These are phyloP conservation scores for Aurelia sp. DNA, from an alignment of 30 jellyfish, hydroid and myxozoan genomes.

Conservation along the genomic window DNA sequence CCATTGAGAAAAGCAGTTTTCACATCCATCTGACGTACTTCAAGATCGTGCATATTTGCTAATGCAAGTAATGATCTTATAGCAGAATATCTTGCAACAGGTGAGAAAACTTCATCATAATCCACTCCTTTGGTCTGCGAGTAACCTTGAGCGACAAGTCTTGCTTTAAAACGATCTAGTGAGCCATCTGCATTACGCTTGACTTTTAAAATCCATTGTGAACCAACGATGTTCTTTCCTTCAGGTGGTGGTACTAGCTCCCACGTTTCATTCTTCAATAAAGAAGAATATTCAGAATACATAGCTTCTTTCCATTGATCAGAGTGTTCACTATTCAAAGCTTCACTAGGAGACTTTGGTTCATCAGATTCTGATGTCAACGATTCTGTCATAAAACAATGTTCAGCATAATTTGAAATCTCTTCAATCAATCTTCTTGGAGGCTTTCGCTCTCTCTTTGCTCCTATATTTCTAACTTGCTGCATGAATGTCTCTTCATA, in stretches of 20 bases:
- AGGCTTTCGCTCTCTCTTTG: slow-evolving; percentile 43
- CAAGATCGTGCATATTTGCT: slow-evolving; percentile 59
- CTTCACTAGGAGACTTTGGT: too few species aligned
- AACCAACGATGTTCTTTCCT: slow-evolving; percentile 39
- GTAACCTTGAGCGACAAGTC: slow-evolving; percentile 75
- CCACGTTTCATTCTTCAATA: slow-evolving; percentile 65
- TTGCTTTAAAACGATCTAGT: slow-evolving; percentile 40
- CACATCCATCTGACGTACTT: slow-evolving; percentile 83
- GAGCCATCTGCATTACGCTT: slow-evolving; percentile 52
- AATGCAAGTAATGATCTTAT: slow-evolving; percentile 64
- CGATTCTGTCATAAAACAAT: slow-evolving; percentile 5
- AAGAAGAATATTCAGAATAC: slow-evolving; percentile 34
- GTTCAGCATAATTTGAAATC: slow-evolving; percentile 21
- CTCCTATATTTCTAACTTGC: slow-evolving; percentile 48
- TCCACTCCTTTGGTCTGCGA: slow-evolving; percentile 36
- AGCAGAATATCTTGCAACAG: slow-evolving; percentile 67
- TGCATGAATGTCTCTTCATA: slow-evolving; percentile 57
- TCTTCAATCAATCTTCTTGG: slow-evolving; percentile 16
- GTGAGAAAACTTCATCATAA: slow-evolving; percentile 60
- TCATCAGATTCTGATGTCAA: slow-evolving; percentile 25
- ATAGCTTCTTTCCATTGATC: too few species aligned
- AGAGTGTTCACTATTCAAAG: too few species aligned
- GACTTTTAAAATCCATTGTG: slow-evolving; percentile 58
- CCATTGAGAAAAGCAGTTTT: slow-evolving; percentile 81
- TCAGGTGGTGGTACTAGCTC: slow-evolving; percentile 50